Evolutionary conservation across 2,888 invertebrate genomes (phyloP), one percentile per base, ranked within the genome.

Genomic region (Crepidodera aurea): DNA sequence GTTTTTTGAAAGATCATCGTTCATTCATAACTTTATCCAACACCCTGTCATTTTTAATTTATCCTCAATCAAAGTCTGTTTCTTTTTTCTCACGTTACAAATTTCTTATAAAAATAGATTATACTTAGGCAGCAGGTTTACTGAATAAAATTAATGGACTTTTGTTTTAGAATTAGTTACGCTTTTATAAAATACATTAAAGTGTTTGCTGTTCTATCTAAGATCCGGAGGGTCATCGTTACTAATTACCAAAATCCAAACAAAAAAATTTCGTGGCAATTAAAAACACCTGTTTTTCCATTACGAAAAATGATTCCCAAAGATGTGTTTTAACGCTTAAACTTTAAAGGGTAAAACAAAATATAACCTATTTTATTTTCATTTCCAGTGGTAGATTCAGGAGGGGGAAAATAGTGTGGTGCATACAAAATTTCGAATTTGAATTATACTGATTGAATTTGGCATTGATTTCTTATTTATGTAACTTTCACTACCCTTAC

Each of bases 111-210:
- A 44, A 65, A 59, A 61, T 27, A 64, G 63, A 64, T 64, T 64
- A 65, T 46, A 37, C 46, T 51, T 48, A 51, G 50, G 39, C 46
- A 42, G 32, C 27, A 55, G 51, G 37, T 59, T 62, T 62, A 51
- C 60, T 53, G 55, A 56, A 53, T 57, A 56, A 64, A 62, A 68
- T 61, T 64, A 68, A 68, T 68, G 68, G 53, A 51, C 62, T 68
- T 68, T 68, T 70, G 68, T 70, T 66, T 69, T 56, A 60, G 56
- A 67, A 68, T 70, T 67, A 66, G 70, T 67, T 39, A 68, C 65
- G 70, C 53, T 58, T 60, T 65, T 54, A 67, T 64, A 64, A 64
- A 68, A 62, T 44, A 54, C 51, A 68, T 68, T 68, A 67, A 46
- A 58, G 54, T 61, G 62, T 61, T 66, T 64, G 64, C 53, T 56